phyloP scores from a whole-genome alignment of 2,113 vertebrate genomes.

The Erythrocercus mccallii region DNA sequence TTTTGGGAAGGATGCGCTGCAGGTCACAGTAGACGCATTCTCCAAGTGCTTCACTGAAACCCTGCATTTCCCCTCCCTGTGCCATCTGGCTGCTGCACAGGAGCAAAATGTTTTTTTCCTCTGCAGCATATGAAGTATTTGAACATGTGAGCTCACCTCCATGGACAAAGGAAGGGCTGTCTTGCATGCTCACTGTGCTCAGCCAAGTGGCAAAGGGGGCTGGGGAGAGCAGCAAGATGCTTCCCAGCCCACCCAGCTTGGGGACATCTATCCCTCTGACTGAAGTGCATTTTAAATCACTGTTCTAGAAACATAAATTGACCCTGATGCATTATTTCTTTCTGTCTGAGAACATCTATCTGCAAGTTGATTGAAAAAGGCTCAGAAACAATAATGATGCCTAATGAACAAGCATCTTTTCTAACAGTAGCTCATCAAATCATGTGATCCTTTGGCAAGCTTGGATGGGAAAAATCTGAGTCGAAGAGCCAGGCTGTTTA shows the following conservation, averaged over 20 bases:
- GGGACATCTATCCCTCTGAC: neutral
- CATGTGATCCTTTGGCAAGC: neutral
- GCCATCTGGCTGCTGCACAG: slow-evolving; percentile 6
- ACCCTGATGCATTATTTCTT: neutral
- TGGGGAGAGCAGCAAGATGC: neutral
- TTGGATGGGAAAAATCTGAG: neutral
- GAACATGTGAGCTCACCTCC: slow-evolving; percentile 4
- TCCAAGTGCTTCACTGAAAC: neutral
- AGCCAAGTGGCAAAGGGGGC: slow-evolving; percentile 1
- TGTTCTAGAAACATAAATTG: neutral
- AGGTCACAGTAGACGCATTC: neutral
- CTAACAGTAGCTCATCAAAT: slow-evolving; percentile 25
- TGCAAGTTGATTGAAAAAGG: neutral
- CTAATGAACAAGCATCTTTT: slow-evolving; percentile 24
- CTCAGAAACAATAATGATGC: neutral
- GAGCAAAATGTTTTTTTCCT: neutral
- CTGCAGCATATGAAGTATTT: neutral
- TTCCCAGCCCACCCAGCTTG: neutral
- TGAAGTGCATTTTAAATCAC: neutral
- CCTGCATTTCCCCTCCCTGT: neutral
- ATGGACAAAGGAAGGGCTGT: neutral
- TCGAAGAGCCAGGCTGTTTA: neutral
- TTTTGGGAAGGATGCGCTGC: neutral
- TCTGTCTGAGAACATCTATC: neutral
- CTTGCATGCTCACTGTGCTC: neutral